Conservation (phyloP, 2,113 vertebrate species). For the Dolichallabes microphthalmus region DNA sequence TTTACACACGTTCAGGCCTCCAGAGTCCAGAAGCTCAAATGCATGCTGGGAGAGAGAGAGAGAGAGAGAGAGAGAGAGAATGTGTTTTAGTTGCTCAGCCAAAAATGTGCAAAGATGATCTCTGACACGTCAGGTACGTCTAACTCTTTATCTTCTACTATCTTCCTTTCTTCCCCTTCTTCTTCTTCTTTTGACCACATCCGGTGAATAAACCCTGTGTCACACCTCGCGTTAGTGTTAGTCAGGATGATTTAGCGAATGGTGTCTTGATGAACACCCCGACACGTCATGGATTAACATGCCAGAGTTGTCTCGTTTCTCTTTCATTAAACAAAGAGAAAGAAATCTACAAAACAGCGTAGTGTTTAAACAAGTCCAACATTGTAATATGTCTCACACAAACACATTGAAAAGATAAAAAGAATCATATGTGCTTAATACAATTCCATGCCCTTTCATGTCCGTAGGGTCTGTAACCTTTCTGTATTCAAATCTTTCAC, state of each 20-base stretch:
- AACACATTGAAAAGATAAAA: no score
- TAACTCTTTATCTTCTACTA: neutral
- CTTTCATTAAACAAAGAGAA: neutral
- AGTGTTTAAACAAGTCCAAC: neutral
- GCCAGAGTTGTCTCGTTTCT: neutral
- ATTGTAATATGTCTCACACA: neutral
- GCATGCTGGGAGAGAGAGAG: neutral
- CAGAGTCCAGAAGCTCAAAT: neutral
- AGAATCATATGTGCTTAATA: no score
- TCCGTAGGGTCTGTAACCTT: no score
- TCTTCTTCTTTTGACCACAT: neutral
- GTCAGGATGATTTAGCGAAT: neutral
- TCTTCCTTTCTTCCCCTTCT: constrained; percentile 9
- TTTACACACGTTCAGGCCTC: neutral
- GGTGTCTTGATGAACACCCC: neutral
- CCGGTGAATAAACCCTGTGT: neutral
- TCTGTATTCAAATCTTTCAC: no score
- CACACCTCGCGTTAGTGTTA: constrained; percentile 6
- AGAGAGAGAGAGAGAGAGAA: neutral
- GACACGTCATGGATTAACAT: neutral
- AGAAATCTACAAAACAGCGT: no score
- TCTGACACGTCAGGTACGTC: neutral
- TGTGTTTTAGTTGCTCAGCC: constrained; percentile 13
- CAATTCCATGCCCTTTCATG: no score
- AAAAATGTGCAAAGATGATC: constrained; percentile 16